Evolutionary conservation across 2,113 vertebrate species (phyloP).

Genomic region (Semicossyphus pulcher): DNA sequence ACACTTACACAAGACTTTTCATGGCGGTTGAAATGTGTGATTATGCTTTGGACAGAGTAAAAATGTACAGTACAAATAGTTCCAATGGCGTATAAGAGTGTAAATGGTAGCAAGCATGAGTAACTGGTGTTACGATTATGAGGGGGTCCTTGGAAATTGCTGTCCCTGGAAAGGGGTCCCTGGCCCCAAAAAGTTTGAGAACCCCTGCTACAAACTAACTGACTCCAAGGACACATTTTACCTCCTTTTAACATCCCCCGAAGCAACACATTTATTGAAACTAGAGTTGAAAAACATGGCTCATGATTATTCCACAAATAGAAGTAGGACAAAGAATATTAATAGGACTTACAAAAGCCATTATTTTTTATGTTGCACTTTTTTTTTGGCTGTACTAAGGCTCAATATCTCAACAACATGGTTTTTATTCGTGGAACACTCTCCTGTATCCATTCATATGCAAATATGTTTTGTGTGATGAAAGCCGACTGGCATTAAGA

Average conservation of each 20-base stretch:
- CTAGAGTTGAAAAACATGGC: not conserved
- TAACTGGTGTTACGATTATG: too few species aligned
- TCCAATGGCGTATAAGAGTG: too few species aligned
- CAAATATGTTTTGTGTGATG: not conserved
- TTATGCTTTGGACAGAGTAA: too few species aligned
- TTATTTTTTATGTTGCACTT: not conserved
- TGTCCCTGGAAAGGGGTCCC: too few species aligned
- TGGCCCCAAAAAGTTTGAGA: too few species aligned
- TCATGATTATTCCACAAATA: not conserved
- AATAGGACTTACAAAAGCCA: too few species aligned
- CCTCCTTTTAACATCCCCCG: not conserved
- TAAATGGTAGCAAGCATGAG: too few species aligned
- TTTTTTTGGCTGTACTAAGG: not conserved
- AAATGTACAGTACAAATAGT: too few species aligned
- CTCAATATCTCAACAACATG: not conserved
- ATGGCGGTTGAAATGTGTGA: too few species aligned
- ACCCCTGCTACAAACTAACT: too few species aligned
- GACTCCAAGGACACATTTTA: not conserved
- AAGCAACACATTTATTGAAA: not conserved
- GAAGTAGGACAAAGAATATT: not conserved
- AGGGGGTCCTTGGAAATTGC: too few species aligned
- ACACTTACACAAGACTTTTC: too few species aligned
- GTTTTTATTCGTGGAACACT: not conserved
- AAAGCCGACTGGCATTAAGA: not conserved
- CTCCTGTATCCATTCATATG: not conserved